Evolutionary conservation across 64 coral and sea anemone genomes (phyloP).

Genomic region (Platygyra sinensis): DNA sequence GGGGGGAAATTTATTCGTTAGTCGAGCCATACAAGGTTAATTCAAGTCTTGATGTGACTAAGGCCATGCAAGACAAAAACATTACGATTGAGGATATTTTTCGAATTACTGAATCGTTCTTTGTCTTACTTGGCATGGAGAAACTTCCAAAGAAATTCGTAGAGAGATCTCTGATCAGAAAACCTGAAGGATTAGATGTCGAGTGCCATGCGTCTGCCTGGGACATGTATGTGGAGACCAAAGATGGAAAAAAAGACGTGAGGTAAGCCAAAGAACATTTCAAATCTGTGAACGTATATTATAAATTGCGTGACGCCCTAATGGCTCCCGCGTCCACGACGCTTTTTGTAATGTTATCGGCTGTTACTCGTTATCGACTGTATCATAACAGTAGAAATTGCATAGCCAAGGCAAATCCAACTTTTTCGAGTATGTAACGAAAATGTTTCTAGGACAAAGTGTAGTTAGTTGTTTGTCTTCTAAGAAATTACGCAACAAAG

Average conservation of each 20-base stretch:
- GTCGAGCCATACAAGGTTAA: constrained; percentile 62
- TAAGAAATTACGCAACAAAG: too few species aligned
- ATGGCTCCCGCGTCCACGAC: too few species aligned
- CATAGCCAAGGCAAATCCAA: too few species aligned
- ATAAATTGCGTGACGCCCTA: neutral
- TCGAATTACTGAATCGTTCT: constrained; percentile 70
- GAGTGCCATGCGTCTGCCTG: constrained; percentile 70
- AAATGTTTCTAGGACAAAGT: too few species aligned
- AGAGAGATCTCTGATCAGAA: constrained; percentile 68
- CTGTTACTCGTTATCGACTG: too few species aligned
- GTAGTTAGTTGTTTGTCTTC: too few species aligned
- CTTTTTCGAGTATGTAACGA: too few species aligned
- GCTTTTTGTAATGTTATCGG: neutral
- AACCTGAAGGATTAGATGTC: constrained; percentile 62
- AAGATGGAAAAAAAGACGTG: constrained; percentile 50
- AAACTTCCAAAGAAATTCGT: constrained; percentile 52
- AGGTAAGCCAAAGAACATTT: constrained; percentile 6
- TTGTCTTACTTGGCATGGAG: constrained; percentile 57
- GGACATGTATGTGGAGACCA: constrained; percentile 53
- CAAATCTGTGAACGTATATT: neutral
- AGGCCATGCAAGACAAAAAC: constrained; percentile 44
- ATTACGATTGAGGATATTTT: constrained; percentile 54
- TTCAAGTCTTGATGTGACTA: constrained; percentile 71
- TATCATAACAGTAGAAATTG: too few species aligned
- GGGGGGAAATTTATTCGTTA: constrained; percentile 67